Evolutionary conservation across 2,888 invertebrate species (phyloP), one percentile per base, ranked within the genome.

Genomic region (Steromphala cineraria): DNA sequence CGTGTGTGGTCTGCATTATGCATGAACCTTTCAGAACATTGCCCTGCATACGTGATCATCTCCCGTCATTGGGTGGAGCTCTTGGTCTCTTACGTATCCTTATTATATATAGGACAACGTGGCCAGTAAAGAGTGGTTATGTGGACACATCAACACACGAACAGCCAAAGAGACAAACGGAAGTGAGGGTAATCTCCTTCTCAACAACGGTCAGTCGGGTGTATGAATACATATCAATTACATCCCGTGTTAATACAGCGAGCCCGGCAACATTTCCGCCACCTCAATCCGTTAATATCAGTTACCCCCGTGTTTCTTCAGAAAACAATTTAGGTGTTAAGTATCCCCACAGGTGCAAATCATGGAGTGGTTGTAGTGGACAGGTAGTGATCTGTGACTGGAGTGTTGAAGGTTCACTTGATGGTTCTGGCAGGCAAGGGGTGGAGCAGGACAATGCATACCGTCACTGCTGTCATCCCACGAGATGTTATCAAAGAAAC

Each of bases 301-400:
- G 36, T 71, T 31, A 19, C 71, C 71, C 2, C 40, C 36, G 19
- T 71, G 71, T 71, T 71, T 71, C 71, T 71, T 71, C 71, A 15
- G 71, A 71, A 71, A 71, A 71, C 71, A 40, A n/a, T 71, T 71
- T 40, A 40, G 40, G 71, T 71, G 71, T 71, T 40, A 71, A 71
- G 36, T 40, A n/a, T 36, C 71, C 40, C 40, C 71, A 31, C 31
- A 71, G 19, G 31, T 71, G 71, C 13, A 13, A 71, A 71, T 71
- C 71, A 71, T 36, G 5, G 67, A 24, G 24, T 13, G 56, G n/a
- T 17, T 36, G 19, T 71, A 71, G 28, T 71, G 28, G 40, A 71
- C 36, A 36, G 19, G 71, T 36, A 36, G 31, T 71, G 71, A 71
- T 71, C 71, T 19, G 71, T 17, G 36, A 71, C 31, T 19, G 71